A percentile compares a stretch with the other conserved stretches of the same genome.
These are phyloP conservation scores for Phaedon cochleariae DNA, from an alignment of 2,888 invertebrate species.

Conservation along the genomic window DNA sequence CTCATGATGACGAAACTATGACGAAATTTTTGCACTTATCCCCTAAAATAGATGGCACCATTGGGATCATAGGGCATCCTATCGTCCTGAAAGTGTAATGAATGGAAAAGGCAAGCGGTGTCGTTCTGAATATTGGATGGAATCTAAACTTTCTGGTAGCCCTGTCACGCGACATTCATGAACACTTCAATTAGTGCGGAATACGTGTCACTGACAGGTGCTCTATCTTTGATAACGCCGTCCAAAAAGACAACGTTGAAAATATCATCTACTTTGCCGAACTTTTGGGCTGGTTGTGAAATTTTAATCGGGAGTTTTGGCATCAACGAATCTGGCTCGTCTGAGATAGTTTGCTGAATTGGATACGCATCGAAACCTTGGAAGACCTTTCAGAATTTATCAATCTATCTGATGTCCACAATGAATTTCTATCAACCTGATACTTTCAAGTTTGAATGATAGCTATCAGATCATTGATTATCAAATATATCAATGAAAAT, in stretches of 20 bases:
- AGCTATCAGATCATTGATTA: too few species aligned
- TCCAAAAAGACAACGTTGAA: background rate
- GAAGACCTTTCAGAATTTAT: too few species aligned
- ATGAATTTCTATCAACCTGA: too few species aligned
- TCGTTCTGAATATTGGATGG: conserved; percentile 49
- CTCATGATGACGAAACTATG: too few species aligned
- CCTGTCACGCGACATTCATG: conserved; percentile 20
- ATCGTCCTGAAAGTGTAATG: conserved; percentile 48
- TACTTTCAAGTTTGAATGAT: too few species aligned
- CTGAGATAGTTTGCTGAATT: too few species aligned
- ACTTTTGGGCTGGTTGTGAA: background rate
- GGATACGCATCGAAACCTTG: too few species aligned
- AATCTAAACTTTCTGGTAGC: conserved; percentile 45
- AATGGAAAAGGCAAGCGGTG: conserved; percentile 49
- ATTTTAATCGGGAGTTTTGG: background rate
- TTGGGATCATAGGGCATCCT: background rate
- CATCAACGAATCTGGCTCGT: background rate
- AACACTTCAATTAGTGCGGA: conserved; percentile 11
- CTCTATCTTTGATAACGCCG: conserved; percentile 17
- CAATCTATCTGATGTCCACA: too few species aligned
- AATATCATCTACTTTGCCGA: background rate
- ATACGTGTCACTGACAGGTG: conserved; percentile 16
- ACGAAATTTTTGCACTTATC: too few species aligned
- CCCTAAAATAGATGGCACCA: too few species aligned
- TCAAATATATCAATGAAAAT: too few species aligned